Evolutionary conservation across 2,888 invertebrate genomes (phyloP), one percentile per base, ranked within the genome.

Genomic region (Schizotus pectinicornis): DNA sequence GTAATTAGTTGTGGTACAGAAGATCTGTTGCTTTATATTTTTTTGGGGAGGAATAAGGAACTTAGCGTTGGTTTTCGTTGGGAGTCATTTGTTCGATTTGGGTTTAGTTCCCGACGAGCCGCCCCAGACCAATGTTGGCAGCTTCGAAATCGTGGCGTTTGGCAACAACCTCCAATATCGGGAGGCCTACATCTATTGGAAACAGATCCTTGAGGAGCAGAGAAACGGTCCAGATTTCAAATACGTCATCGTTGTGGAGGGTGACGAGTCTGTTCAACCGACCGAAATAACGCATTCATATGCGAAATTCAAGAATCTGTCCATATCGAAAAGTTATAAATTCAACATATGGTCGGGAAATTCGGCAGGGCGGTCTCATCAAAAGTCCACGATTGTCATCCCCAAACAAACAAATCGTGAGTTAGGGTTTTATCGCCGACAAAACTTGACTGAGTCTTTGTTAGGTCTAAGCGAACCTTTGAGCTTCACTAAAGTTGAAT

Each of bases 161-260:
- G 62, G 63, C 31, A 77, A 77, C 48, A 83, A 77, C 69, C 80
- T 82, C 12, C 77, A 79, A 35, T 82, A 82, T 58, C 81, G 88
- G 62, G 83, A 86, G 50, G 81, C 92, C 37, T 86, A 86, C 74
- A 80, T 94, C 13, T 94, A 92, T 76, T 94, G 94, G 93, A 87
- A 90, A 73, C 85, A 88, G 63, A 83, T 94, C 47, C 84, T 86
- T 12, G 82, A 83, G 39, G 84, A 84, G 72, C 83, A 88, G 66
- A 84, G 88, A 68, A 92, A 92, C 72, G 94, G 92, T 12, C 85
- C 86, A 5, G 84, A 89, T 71, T 92, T 94, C 71, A 82, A 82
- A 1, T 94, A 94, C 73, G 81, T 82, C 63, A 83, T 91, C n/a
- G 77, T 74, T 55, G 76, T 81, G 1, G 74, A 78, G 57, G 81